Conservation (phyloP, 2,113 vertebrate species). For the Bambusicola thoracicus region DNA sequence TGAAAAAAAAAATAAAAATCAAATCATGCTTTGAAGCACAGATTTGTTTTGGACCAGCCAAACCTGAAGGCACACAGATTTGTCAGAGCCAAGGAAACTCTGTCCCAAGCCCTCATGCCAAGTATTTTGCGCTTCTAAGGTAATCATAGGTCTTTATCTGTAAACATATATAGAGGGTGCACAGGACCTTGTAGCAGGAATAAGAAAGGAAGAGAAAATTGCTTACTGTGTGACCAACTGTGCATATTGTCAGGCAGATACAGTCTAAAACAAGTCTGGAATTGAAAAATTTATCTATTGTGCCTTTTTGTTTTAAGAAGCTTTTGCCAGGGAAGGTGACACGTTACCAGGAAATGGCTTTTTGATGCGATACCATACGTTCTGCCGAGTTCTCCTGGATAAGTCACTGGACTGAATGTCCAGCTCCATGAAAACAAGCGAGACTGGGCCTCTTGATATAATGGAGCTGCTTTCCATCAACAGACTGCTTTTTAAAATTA, state of each 20-base stretch:
- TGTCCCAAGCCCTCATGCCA: background rate
- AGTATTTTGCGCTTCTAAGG: conserved; percentile 19
- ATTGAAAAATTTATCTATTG: conserved; percentile 22
- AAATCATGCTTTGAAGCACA: background rate
- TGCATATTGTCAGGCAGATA: conserved; percentile 15
- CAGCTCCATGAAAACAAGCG: background rate
- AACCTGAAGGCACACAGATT: background rate
- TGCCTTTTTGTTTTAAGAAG: conserved; percentile 33
- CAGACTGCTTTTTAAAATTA: background rate
- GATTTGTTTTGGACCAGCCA: background rate
- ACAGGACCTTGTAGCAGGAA: background rate
- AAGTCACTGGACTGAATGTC: background rate
- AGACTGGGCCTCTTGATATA: background rate
- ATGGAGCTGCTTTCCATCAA: background rate
- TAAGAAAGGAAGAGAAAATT: conserved; percentile 40
- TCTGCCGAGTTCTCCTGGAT: background rate
- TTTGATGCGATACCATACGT: background rate
- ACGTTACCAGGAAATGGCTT: conserved; percentile 24
- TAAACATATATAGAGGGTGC: background rate
- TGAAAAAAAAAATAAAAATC: background rate
- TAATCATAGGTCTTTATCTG: conserved; percentile 10
- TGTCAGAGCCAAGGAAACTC: background rate
- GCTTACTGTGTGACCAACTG: background rate
- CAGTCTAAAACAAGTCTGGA: background rate
- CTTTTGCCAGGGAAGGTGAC: conserved; percentile 55